phyloP scores from a whole-genome alignment of 2,888 invertebrate species.

The Lepidocyrtoides sp. region DNA sequence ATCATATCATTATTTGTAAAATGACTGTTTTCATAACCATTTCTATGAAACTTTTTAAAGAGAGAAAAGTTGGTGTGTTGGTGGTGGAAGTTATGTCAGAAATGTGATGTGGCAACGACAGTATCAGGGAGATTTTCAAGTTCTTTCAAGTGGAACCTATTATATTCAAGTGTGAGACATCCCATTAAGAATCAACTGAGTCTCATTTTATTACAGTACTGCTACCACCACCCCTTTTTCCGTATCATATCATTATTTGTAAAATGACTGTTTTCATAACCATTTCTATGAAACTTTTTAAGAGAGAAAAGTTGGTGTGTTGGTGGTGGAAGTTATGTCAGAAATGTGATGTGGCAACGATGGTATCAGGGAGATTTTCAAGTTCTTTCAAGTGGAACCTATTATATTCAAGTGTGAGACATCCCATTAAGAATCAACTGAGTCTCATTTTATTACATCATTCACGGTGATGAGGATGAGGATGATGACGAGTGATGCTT shows the following conservation, averaged over 20 bases:
- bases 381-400: conserved; percentile 81
- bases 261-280: conserved; percentile 49
- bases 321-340: conserved; percentile 29
- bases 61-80: conserved; percentile 9
- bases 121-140: conserved; percentile 78
- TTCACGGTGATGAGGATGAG: conserved; percentile 47
- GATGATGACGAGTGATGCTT: conserved; percentile 55
- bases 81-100: conserved; percentile 37
- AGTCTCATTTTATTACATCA: conserved; percentile 79
- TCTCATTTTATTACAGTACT: conserved; percentile 75
- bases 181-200: conserved; percentile 80
- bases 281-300: conserved; percentile 17
- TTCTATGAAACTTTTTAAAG: conserved; percentile 6
- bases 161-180: conserved; percentile 79
- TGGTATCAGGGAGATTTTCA: conserved; percentile 79
- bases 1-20: conserved; percentile 37
- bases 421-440: conserved; percentile 79
- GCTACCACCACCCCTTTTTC: not conserved
- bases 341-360: conserved; percentile 55
- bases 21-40: conserved; percentile 52
- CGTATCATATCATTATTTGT: conserved; percentile 36
- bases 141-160: conserved; percentile 81
- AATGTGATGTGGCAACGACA: conserved; percentile 60
- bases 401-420: conserved; percentile 80
- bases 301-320: not conserved